Evolutionary conservation across 2,113 vertebrate species (phyloP), one percentile per base, ranked within the genome.

Genomic region (Heteronetta atricapilla): DNA sequence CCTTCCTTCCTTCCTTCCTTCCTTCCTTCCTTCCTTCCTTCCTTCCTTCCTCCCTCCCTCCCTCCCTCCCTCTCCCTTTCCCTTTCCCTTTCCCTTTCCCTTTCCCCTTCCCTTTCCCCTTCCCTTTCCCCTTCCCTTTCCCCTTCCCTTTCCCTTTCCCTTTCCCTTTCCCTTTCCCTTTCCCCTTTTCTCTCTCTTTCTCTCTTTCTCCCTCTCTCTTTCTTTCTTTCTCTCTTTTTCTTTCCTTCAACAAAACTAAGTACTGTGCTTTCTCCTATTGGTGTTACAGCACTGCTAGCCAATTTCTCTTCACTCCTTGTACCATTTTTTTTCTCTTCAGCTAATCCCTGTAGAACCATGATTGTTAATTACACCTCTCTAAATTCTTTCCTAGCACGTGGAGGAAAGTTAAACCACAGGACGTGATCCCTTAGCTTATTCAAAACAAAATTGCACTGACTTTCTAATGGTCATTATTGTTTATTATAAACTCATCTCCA

Each of bases 291-390:
- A 29, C 18, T 67, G 23, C 77, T 78, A 81, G 17, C 29, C 64
- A 77, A 81, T 83, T 83, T 8, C 8, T 86, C 83, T 94, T 88
- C 60, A 16, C 77, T 53, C 33, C 23, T 11, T 33, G 14, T 60
- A 68, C 16, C 3, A 8, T 40, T 83, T 86, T 92, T 92, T 92
- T 86, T 28, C 59, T 83, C 34, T 68, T 64, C 73, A 90, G 7
- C 8, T 90, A 91, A 90, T 83, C 73, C 73, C 53, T 59, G 21
- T 28, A 86, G 86, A 88, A 80, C 4, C 44, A 67, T 33, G 55
- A 76, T 66, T 68, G 68, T 92, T 88, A 96, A 92, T 96, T 93
- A 76, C 36, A 84, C 6, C 25, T 75, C 55, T 93, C 48, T 81
- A 67, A 83, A 76, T 58, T 90, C 42, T 70, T 69, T 75, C 34